Evolutionary conservation across 2,888 invertebrate genomes (phyloP), one percentile per base, ranked within the genome.

Genomic region (Calephelis perditalis): DNA sequence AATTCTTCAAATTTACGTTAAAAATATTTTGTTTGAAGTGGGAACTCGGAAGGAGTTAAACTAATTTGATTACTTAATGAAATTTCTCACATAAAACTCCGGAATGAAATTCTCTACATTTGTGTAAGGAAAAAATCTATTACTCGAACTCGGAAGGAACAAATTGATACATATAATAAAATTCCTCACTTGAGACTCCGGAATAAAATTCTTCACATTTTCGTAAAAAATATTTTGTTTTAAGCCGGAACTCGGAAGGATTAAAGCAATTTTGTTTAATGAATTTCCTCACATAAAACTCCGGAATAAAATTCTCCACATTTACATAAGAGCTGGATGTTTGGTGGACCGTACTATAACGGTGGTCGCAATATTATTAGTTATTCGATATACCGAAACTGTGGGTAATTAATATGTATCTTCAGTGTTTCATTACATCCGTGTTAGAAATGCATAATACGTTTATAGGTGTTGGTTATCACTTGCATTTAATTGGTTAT

Each of bases 321-420:
- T 59, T 59, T 69, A 68, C 63, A 84, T 84, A 86, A 84, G 80
- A 84, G 78, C 78, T 79, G 73, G 70, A 76, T 81, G 78, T 79
- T 78, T 80, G 78, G 75, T 83, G 81, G 71, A 82, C 76, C 86
- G 80, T 82, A 78, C 73, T 75, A 72, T 84, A 86, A 85, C 88
- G 84, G 86, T 77, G 83, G 82, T 83, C 78, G 78, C 81, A 83
- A 79, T 79, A 74, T 75, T 82, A 83, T 69, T 76, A 70, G 86
- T 75, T 74, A 89, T 77, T 75, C 73, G 82, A 87, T 85, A 84
- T 72, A 72, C 69, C 76, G 78, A 81, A 84, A 84, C 62, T 64
- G 58, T 60, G 52, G 64, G 68, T 67, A 68, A 66, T 67, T 62
- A 55, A 67, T 66, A 65, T 60, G 57, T 56, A 58, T 59, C 61